Conservation (phyloP, 2,113 vertebrate species). For the Syngnathus typhle region DNA sequence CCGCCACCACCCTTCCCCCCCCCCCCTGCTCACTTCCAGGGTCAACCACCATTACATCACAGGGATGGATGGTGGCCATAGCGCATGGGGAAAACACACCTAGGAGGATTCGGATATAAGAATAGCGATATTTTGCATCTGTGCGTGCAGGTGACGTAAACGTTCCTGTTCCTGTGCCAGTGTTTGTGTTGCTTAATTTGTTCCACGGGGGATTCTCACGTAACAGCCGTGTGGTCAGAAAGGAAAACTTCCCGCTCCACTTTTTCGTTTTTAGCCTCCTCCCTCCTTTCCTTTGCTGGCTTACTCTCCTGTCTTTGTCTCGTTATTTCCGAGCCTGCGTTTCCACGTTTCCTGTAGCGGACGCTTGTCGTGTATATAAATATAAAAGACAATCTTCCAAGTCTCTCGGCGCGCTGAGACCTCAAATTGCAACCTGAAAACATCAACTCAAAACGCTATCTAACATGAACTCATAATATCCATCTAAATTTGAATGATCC, state of each 20-base stretch:
- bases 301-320: slow-evolving; percentile 15
- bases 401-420: background rate
- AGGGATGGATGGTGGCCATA: slow-evolving; percentile 43
- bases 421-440: background rate
- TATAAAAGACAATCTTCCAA: background rate
- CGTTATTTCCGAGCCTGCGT: background rate
- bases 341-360: background rate
- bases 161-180: slow-evolving; percentile 28
- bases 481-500: background rate
- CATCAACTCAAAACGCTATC: background rate
- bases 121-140: slow-evolving; percentile 16
- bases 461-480: background rate
- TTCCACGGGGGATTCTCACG: slow-evolving; percentile 52
- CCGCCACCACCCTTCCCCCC: slow-evolving; percentile 34
- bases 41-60: slow-evolving; percentile 68
- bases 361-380: background rate
- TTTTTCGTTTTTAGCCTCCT: slow-evolving; percentile 1
- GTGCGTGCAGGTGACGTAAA: slow-evolving; percentile 11
- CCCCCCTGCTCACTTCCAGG: slow-evolving; percentile 55
- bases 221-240: slow-evolving; percentile 54
- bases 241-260: slow-evolving; percentile 45
- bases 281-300: background rate
- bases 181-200: slow-evolving; percentile 52
- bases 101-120: background rate
- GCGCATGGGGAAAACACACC: background rate